These are phyloP conservation scores for Drosophila sechellia DNA, from an alignment of 1,140 invertebrate species.

Conservation along the genomic window DNA sequence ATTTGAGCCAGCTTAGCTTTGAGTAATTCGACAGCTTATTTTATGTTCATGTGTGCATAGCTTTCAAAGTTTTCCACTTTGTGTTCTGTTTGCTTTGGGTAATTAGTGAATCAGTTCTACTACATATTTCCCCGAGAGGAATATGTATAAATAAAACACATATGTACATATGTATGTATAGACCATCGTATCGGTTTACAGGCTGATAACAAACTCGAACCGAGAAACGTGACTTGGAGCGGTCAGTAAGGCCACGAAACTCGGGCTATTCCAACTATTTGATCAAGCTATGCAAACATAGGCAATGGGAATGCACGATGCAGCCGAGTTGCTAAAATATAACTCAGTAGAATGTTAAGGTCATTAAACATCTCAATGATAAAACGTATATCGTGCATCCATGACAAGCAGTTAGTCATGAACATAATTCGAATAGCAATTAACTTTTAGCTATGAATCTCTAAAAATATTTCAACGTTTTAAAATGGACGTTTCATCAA, in stretches of 20 bases:
- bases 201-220: slow-evolving; percentile 38
- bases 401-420: slow-evolving; percentile 22
- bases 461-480: not conserved
- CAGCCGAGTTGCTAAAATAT: slow-evolving; percentile 27
- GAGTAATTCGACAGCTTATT: not conserved
- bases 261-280: slow-evolving; percentile 32
- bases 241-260: not conserved
- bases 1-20: not conserved
- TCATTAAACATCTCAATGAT: slow-evolving; percentile 27
- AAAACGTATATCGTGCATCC: not conserved
- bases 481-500: not conserved
- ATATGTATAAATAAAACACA: slow-evolving; percentile 9
- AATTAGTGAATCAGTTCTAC: slow-evolving; percentile 45
- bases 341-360: slow-evolving; percentile 31
- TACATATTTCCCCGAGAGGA: not conserved
- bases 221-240: slow-evolving; percentile 42
- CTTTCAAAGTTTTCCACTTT: slow-evolving; percentile 14
- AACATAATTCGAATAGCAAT: not conserved
- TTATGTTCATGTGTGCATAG: slow-evolving; percentile 2
- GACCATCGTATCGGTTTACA: slow-evolving; percentile 26
- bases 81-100: slow-evolving; percentile 39
- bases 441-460: no score
- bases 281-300: slow-evolving; percentile 25
- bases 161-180: not conserved
- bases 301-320: slow-evolving; percentile 24